Evolutionary conservation across 2,888 invertebrate species (phyloP), one percentile per base, ranked within the genome.

Genomic region (Entomobrya proxima): DNA sequence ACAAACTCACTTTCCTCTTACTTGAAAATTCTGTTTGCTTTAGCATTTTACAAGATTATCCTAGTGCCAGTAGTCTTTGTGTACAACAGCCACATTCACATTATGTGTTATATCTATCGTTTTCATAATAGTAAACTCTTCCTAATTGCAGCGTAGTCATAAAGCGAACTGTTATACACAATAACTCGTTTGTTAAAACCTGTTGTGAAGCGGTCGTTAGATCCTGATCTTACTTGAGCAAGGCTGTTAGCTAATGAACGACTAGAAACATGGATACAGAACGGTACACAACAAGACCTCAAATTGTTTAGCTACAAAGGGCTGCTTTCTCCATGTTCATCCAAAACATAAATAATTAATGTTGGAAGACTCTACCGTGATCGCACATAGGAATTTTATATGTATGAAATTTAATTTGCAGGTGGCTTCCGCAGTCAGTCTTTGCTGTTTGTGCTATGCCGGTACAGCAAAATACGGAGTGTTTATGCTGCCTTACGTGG

Each of bases 401-500:
- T 47, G 72, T 40, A 15, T 74, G 32, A 52, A 74, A 74, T 74
- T 74, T 74, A 74, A 64, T 86, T 91, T 91, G 88, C 91, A 95
- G 95, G 93, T 95, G 92, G 95, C 95, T 91, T 94, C 95, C 89
- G 94, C 94, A 91, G 95, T 95, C 91, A 95, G 95, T 92, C 92
- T 95, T 91, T 94, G 94, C 91, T 95, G 95, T 91, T 93, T 95
- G 90, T 95, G 95, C 92, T 95, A 95, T 91, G 95, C 95, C 88
- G 95, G 95, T 90, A 95, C 95, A 88, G 94, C 95, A 52, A 87
- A 87, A 82, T 94, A 95, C 90, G 95, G 95, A 91, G 93, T 95
- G 89, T 95, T 95, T 92, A 94, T 95, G 94, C 93, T 95, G 92
- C 95, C 95, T 91, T 93, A 95, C 91, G 94, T 95, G 90, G 95